Conservation (phyloP, 2,113 vertebrate genomes). For the Neotoma lepida region DNA sequence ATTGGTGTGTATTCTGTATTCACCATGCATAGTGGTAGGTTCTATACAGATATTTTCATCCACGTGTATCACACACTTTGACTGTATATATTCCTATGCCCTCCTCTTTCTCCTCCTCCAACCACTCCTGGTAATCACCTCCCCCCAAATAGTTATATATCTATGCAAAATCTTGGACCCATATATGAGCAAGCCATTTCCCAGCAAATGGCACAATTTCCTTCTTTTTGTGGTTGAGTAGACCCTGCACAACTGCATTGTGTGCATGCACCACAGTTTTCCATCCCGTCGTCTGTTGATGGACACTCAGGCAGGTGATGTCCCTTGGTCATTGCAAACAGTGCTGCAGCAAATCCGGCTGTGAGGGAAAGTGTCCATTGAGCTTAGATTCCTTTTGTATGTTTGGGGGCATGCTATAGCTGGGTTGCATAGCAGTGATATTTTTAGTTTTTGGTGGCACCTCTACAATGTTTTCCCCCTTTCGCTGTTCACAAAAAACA, state of each 20-base stretch:
- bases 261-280: fast-evolving
- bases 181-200: not conserved
- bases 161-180: too few species aligned
- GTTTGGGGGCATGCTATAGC: not conserved
- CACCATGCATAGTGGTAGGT: not conserved
- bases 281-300: not conserved
- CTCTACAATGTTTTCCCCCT: not conserved
- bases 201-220: too few species aligned
- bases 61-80: not conserved
- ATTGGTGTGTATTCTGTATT: too few species aligned
- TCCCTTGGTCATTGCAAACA: not conserved
- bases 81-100: too few species aligned
- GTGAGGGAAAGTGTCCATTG: too few species aligned
- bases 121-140: too few species aligned
- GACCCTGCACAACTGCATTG: not conserved
- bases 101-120: not conserved
- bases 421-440: not conserved
- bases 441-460: not conserved
- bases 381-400: not conserved
- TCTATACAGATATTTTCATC: not conserved
- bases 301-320: not conserved
- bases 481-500: slow-evolving; percentile 27
- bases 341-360: too few species aligned
- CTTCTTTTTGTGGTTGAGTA: not conserved
- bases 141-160: not conserved